A percentile compares a stretch with the other conserved stretches of the same genome.
These are phyloP conservation scores for Istiophorus platypterus DNA, from an alignment of 2,113 vertebrate species.

Conservation along the genomic window DNA sequence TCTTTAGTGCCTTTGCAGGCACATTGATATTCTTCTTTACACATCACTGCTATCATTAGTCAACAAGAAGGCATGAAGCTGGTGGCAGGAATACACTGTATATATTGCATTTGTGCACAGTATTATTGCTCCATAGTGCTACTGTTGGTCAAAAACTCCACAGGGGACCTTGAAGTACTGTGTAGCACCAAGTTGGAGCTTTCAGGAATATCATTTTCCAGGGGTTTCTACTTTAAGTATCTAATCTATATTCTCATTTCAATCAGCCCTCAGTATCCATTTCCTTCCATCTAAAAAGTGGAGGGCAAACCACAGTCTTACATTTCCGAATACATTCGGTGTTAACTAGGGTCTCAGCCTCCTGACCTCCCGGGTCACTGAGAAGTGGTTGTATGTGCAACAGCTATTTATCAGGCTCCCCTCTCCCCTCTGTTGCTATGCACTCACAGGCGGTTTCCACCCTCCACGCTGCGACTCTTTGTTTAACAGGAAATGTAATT, in stretches of 20 bases:
- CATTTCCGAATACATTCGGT: conserved; percentile 20
- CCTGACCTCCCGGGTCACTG: conserved; percentile 29
- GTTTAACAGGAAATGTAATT: conserved; percentile 58
- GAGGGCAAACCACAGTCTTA: neutral
- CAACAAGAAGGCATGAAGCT: too few relatives aligned
- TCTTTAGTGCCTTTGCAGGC: too few relatives aligned
- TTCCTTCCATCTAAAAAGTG: conserved; percentile 10
- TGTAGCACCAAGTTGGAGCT: neutral
- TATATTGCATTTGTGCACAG: neutral
- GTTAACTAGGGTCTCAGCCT: conserved; percentile 44
- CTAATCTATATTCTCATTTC: conserved; percentile 26
- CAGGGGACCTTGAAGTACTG: neutral
- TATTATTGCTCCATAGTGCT: too few relatives aligned
- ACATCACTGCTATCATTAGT: too few relatives aligned
- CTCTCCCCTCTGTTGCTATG: conserved; percentile 41
- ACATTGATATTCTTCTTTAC: too few relatives aligned
- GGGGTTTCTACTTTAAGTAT: neutral
- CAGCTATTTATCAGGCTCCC: conserved; percentile 54
- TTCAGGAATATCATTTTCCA: conserved; percentile 2
- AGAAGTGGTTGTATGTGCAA: conserved; percentile 36
- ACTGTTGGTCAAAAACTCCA: neutral
- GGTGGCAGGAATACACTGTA: neutral
- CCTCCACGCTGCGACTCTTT: conserved; percentile 15
- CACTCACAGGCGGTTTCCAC: conserved; percentile 25
- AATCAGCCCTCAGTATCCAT: conserved; percentile 8